These are phyloP conservation scores for Drosophila rhopaloa DNA, from an alignment of 1,140 invertebrate species.

Conservation along the genomic window DNA sequence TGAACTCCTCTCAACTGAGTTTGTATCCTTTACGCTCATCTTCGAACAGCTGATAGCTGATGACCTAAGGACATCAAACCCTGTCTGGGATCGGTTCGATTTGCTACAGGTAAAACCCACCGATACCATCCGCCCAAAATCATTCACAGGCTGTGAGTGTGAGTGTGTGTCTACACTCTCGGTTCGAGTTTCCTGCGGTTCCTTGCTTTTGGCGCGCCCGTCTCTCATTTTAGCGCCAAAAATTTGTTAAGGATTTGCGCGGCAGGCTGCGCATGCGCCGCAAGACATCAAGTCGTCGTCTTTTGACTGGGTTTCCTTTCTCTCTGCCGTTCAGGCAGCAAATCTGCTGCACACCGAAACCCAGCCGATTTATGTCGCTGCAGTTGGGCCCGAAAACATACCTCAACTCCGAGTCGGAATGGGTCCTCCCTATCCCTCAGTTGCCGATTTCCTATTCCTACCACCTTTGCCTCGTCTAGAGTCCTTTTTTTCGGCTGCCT, in stretches of 20 bases:
- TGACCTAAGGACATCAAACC: slow-evolving; percentile 42
- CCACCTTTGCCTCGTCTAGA: slow-evolving; percentile 59
- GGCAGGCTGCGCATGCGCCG: slow-evolving; percentile 75
- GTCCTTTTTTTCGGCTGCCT: slow-evolving; percentile 67
- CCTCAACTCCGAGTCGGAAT: slow-evolving; percentile 24
- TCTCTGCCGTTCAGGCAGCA: slow-evolving; percentile 13
- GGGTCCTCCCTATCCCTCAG: slow-evolving; percentile 26
- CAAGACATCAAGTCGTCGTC: slow-evolving; percentile 66
- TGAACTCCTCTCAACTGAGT: slow-evolving; percentile 4
- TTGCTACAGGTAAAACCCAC: slow-evolving; percentile 37
- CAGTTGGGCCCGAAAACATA: slow-evolving; percentile 52
- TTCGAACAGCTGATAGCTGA: slow-evolving; percentile 34
- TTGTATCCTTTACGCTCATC: slow-evolving; percentile 15
- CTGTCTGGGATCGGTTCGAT: slow-evolving; percentile 30
- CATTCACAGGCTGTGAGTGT: slow-evolving; percentile 9
- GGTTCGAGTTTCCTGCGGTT: slow-evolving; percentile 31
- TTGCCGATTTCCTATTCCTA: slow-evolving; percentile 60
- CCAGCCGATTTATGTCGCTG: slow-evolving; percentile 64
- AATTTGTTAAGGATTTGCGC: slow-evolving; percentile 63
- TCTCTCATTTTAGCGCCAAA: slow-evolving; percentile 75
- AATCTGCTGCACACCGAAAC: slow-evolving; percentile 58
- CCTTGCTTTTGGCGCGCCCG: slow-evolving; percentile 58
- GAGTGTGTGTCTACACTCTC: slow-evolving; percentile 4
- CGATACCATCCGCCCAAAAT: slow-evolving; percentile 28
- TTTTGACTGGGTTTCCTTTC: slow-evolving; percentile 25